phyloP scores from a whole-genome alignment of 64 coral and sea anemone genomes.

The Stylophora pistillata region DNA sequence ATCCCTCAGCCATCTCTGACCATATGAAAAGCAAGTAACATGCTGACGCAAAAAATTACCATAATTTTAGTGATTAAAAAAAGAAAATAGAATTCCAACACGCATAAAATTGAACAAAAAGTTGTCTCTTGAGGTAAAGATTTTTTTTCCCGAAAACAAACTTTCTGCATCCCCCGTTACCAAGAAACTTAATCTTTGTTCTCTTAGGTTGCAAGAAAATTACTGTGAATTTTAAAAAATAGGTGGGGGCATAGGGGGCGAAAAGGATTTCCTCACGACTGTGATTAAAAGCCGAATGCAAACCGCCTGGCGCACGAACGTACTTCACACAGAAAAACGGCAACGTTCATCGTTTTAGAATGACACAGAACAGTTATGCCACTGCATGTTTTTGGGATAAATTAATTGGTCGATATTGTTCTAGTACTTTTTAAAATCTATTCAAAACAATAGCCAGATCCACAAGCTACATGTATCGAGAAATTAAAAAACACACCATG shows the following conservation, averaged over 20 bases:
- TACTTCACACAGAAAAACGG: not conserved
- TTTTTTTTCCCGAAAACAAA: not conserved
- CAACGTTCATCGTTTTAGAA: not conserved
- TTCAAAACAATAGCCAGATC: slow-evolving; percentile 42
- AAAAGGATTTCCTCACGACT: not conserved
- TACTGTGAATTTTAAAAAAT: not conserved
- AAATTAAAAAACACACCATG: slow-evolving; percentile 52
- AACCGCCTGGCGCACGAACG: not conserved
- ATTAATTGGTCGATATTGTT: slow-evolving; percentile 35
- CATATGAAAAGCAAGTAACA: slow-evolving; percentile 12
- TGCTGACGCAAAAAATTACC: slow-evolving; percentile 9
- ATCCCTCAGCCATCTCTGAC: not conserved
- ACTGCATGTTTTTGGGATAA: slow-evolving; percentile 6
- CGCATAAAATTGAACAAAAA: not conserved
- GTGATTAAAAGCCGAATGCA: not conserved
- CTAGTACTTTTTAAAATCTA: slow-evolving; percentile 34
- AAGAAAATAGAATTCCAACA: slow-evolving; percentile 26
- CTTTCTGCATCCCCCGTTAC: not conserved
- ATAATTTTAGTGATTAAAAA: slow-evolving; percentile 3
- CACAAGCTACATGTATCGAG: slow-evolving; percentile 44
- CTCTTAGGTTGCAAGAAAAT: not conserved
- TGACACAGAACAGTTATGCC: not conserved
- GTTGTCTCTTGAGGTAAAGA: not conserved
- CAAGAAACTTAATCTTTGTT: not conserved
- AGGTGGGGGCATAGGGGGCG: not conserved